These are phyloP conservation scores for Mohoua ochrocephala DNA, from an alignment of 2,113 vertebrate genomes.

Conservation along the genomic window DNA sequence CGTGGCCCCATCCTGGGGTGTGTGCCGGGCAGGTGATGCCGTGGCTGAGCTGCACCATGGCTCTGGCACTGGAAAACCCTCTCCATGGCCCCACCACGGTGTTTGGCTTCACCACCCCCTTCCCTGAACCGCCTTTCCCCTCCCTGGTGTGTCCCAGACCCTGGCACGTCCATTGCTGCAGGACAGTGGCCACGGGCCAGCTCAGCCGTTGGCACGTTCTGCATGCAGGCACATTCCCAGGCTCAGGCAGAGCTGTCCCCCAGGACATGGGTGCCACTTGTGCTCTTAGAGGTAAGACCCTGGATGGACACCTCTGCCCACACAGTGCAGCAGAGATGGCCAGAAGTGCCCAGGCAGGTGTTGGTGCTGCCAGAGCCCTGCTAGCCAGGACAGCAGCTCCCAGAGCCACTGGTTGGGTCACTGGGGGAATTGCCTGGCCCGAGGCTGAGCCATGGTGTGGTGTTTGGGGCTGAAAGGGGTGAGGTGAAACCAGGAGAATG, in stretches of 20 bases:
- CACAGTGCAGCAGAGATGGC: rapidly evolving
- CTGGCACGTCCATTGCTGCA: rapidly evolving
- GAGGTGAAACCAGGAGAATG: neutral
- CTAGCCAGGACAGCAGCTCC: neutral
- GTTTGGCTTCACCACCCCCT: neutral
- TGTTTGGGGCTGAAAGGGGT: neutral
- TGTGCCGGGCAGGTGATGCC: neutral
- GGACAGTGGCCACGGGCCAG: neutral
- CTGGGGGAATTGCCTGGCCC: rapidly evolving
- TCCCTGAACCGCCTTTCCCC: neutral
- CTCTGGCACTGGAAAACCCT: neutral
- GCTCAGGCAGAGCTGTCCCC: neutral
- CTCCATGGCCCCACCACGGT: rapidly evolving
- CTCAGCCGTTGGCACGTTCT: rapidly evolving
- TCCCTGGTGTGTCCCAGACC: neutral
- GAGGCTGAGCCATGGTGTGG: neutral
- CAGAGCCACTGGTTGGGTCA: rapidly evolving
- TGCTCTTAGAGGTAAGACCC: neutral
- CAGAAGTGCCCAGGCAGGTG: neutral
- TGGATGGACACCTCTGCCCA: rapidly evolving
- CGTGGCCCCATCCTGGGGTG: rapidly evolving
- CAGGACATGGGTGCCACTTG: neutral
- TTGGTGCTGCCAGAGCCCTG: neutral
- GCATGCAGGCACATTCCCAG: neutral
- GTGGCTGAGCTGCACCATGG: rapidly evolving